These are phyloP conservation scores for Anolis sagrei DNA, from an alignment of 2,113 vertebrate genomes.

Conservation along the genomic window DNA sequence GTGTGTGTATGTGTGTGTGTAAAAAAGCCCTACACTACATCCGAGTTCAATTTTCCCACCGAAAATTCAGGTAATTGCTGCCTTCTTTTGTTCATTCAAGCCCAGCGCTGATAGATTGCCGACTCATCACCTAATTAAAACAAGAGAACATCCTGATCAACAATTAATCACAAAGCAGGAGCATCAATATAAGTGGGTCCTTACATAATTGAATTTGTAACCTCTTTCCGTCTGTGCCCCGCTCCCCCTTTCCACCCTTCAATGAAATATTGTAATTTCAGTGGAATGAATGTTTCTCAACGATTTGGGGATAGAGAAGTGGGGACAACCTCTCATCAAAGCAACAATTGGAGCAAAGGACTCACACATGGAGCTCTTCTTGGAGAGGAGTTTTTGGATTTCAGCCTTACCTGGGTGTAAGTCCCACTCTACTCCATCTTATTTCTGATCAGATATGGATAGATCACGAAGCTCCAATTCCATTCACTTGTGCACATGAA, in stretches of 20 bases:
- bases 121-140: constrained; percentile 63
- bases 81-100: constrained; percentile 54
- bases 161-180: constrained; percentile 58
- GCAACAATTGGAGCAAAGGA: too few relatives aligned
- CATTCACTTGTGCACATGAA: not conserved
- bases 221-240: constrained; percentile 36
- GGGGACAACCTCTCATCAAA: too few relatives aligned
- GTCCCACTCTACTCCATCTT: not conserved
- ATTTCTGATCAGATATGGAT: not conserved
- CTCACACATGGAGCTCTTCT: too few relatives aligned
- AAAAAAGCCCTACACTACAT: not conserved
- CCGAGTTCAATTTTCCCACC: constrained; percentile 17
- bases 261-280: constrained; percentile 12
- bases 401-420: not conserved
- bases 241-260: constrained; percentile 29
- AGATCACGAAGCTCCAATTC: not conserved
- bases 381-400: too few relatives aligned
- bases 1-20: constrained; percentile 5
- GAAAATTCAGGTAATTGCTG: constrained; percentile 30
- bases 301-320: not conserved
- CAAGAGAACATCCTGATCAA: constrained; percentile 54
- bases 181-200: constrained; percentile 54
- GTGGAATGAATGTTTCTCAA: constrained; percentile 16
- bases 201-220: constrained; percentile 54
- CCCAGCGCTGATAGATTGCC: constrained; percentile 43